Evolutionary conservation across 2,888 invertebrate genomes (phyloP).

Genomic region (Serripes groenlandicus): DNA sequence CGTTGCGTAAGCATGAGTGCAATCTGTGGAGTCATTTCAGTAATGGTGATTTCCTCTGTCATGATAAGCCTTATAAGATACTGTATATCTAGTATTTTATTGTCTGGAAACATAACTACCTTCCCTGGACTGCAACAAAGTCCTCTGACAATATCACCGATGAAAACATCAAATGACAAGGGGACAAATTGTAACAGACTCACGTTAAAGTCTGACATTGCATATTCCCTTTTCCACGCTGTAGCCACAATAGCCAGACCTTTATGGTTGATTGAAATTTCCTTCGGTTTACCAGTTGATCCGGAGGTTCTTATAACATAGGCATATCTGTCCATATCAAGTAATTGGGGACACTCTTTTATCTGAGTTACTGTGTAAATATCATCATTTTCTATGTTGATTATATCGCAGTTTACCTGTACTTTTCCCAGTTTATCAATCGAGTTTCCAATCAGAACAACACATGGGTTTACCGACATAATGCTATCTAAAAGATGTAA

Average conservation of each 20-base stretch:
- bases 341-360: background rate
- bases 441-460: background rate
- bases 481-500: background rate
- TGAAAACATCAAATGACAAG: background rate
- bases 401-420: background rate
- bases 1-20: background rate
- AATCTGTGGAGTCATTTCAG: constrained; percentile 10
- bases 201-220: background rate
- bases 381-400: background rate
- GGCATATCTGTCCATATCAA: background rate
- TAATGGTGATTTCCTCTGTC: background rate
- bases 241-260: constrained; percentile 2
- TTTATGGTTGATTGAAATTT: constrained; percentile 1
- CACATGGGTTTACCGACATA: background rate
- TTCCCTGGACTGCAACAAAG: background rate
- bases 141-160: background rate
- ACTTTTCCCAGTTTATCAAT: background rate
- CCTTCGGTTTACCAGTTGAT: constrained; percentile 34
- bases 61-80: background rate
- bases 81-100: background rate
- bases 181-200: background rate
- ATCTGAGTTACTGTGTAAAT: background rate
- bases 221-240: constrained; percentile 20
- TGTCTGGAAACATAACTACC: constrained; percentile 2
- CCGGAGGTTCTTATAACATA: constrained; percentile 32